A percentile compares a stretch with the other conserved stretches of the same genome.
phyloP scores from a whole-genome alignment of 2,113 vertebrate genomes.

The Hystrix cristata region DNA sequence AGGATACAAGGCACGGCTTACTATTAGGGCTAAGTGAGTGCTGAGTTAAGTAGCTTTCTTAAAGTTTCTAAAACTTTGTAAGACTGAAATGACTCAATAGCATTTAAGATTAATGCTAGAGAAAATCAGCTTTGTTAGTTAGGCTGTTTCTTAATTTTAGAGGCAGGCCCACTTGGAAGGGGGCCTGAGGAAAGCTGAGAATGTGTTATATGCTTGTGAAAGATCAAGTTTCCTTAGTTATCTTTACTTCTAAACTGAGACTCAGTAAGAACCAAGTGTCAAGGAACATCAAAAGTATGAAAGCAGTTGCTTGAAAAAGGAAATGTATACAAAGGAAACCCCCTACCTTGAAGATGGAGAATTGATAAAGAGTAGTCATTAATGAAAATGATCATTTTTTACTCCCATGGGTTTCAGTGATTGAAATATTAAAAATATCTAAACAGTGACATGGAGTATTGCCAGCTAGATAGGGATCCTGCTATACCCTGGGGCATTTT shows the following conservation, averaged over 20 bases:
- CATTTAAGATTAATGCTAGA: conserved; percentile 12
- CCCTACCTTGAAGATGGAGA: conserved; percentile 35
- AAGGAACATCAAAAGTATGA: conserved; percentile 27
- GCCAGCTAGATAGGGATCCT: neutral
- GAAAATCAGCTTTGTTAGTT: conserved; percentile 56
- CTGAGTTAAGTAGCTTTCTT: conserved; percentile 6
- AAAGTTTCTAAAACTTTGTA: neutral
- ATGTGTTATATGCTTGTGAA: conserved; percentile 10
- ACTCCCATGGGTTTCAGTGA: conserved; percentile 38
- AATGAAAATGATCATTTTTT: conserved; percentile 26
- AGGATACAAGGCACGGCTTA: neutral
- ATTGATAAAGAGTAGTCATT: conserved; percentile 12
- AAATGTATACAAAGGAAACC: conserved; percentile 1
- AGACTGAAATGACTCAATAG: neutral
- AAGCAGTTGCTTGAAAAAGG: conserved; percentile 27
- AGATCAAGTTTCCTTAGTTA: conserved; percentile 39
- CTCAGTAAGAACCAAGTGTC: neutral
- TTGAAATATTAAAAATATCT: conserved; percentile 5
- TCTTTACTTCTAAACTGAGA: conserved; percentile 39
- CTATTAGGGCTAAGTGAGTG: neutral
- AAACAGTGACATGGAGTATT: neutral
- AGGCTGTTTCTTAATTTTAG: conserved; percentile 37
- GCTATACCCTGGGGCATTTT: neutral
- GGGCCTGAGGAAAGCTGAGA: conserved; percentile 14
- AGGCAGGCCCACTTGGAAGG: neutral